Conservation (phyloP, 1,140 invertebrate genomes). For the Lerema accius region DNA sequence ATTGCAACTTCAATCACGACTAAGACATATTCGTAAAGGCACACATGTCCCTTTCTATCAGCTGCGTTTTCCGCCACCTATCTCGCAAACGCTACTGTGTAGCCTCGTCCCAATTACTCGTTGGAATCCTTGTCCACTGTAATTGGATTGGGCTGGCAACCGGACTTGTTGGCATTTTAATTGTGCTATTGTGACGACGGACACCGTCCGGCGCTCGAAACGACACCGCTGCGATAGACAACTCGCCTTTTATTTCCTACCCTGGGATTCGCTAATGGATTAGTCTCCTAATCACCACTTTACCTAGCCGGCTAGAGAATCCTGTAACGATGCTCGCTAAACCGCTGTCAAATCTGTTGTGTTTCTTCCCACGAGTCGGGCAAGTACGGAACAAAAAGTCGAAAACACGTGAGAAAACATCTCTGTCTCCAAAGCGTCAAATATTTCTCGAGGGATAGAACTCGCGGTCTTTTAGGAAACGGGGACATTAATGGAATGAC, state of each 20-base stretch:
- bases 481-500: slow-evolving; percentile 76
- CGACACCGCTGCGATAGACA: slow-evolving; percentile 67
- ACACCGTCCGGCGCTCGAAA: slow-evolving; percentile 58
- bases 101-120: slow-evolving; percentile 77
- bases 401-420: slow-evolving; percentile 59
- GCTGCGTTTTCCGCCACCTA: slow-evolving; percentile 51
- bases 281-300: slow-evolving; percentile 47
- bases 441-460: slow-evolving; percentile 66
- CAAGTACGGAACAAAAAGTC: slow-evolving; percentile 39
- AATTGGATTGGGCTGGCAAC: slow-evolving; percentile 80
- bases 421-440: slow-evolving; percentile 61
- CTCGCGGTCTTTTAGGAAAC: slow-evolving; percentile 70
- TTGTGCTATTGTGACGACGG: slow-evolving; percentile 80
- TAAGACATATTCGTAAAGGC: slow-evolving; percentile 21
- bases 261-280: slow-evolving; percentile 54
- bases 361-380: slow-evolving; percentile 53
- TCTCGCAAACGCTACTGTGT: slow-evolving; percentile 64
- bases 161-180: slow-evolving; percentile 82
- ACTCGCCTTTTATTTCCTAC: slow-evolving; percentile 67
- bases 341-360: slow-evolving; percentile 12
- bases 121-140: slow-evolving; percentile 79
- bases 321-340: slow-evolving; percentile 8
- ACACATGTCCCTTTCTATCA: slow-evolving; percentile 21
- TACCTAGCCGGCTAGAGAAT: slow-evolving; percentile 2
- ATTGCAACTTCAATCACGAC: slow-evolving; percentile 17